Conservation (phyloP, 1,140 invertebrate species). For the Galendromus occidentalis region DNA sequence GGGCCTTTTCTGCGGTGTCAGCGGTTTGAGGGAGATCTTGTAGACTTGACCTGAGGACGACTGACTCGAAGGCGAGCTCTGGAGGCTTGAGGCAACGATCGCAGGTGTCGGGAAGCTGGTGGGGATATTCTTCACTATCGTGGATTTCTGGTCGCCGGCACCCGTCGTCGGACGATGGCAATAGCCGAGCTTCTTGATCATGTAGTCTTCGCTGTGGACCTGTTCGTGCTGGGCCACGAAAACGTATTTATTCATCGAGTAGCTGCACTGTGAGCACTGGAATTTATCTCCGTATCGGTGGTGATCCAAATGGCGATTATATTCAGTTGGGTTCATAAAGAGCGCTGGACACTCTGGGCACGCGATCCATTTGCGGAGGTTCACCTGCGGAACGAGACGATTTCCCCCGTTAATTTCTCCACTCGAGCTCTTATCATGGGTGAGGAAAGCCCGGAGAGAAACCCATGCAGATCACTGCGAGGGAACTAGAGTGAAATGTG, state of each 20-base stretch:
- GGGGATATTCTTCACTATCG: constrained; percentile 12
- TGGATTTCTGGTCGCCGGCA: constrained; percentile 14
- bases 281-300: constrained; percentile 10
- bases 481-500: no score
- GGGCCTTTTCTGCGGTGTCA: not conserved
- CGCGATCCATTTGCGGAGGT: constrained; percentile 15
- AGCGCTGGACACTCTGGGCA: constrained; percentile 21
- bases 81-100: not conserved
- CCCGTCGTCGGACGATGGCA: constrained; percentile 11
- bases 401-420: not conserved
- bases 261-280: constrained; percentile 18
- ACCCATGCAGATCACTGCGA: no score
- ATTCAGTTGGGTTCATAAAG: constrained; percentile 11
- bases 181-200: constrained; percentile 34
- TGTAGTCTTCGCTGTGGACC: constrained; percentile 57
- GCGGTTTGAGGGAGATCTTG: not conserved
- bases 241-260: constrained; percentile 16
- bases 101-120: not conserved
- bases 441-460: no score
- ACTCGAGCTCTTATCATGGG: no score
- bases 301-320: constrained; percentile 1
- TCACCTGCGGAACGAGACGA: constrained; percentile 15
- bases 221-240: constrained; percentile 43
- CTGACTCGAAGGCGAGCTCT: not conserved
- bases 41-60: not conserved